A percentile compares a stretch with the other conserved stretches of the same genome.
These are phyloP conservation scores for Cinclus mexicanus DNA, from an alignment of 2,113 vertebrate species.

Conservation along the genomic window DNA sequence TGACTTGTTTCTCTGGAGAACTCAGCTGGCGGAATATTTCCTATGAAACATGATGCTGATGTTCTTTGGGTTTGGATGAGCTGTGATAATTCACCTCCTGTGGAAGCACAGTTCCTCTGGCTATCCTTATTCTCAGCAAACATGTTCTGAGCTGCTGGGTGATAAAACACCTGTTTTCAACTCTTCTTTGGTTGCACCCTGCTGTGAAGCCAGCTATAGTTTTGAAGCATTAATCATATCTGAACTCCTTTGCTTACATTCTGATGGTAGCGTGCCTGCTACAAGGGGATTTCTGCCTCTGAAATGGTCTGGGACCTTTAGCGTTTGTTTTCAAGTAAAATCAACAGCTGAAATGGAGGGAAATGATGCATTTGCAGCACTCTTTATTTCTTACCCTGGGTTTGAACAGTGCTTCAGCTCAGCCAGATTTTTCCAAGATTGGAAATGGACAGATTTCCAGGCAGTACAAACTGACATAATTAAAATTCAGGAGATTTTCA, in stretches of 20 bases:
- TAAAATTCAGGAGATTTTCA: not conserved
- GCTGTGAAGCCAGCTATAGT: conserved; percentile 2
- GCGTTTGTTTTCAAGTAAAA: conserved; percentile 15
- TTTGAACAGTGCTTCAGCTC: conserved; percentile 2
- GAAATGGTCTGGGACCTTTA: not conserved
- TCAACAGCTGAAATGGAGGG: not conserved
- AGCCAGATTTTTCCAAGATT: conserved; percentile 11
- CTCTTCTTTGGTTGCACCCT: conserved; percentile 8
- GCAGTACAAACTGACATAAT: not conserved
- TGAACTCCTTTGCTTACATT: not conserved
- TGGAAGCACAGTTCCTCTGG: not conserved
- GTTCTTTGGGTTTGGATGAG: not conserved
- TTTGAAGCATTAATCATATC: not conserved
- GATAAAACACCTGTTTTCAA: conserved; percentile 39
- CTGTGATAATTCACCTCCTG: not conserved
- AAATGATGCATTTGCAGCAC: not conserved
- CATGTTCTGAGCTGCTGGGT: conserved; percentile 7
- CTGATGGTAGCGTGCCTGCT: accelerated
- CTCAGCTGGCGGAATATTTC: not conserved
- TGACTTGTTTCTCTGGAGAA: not conserved
- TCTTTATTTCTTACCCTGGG: not conserved
- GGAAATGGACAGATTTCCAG: not conserved
- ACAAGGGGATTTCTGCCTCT: not conserved
- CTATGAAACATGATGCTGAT: not conserved
- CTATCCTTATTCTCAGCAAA: conserved; percentile 36